These are phyloP conservation scores for Pachydiplax longipennis DNA, from an alignment of 2,888 invertebrate genomes.

Conservation along the genomic window DNA sequence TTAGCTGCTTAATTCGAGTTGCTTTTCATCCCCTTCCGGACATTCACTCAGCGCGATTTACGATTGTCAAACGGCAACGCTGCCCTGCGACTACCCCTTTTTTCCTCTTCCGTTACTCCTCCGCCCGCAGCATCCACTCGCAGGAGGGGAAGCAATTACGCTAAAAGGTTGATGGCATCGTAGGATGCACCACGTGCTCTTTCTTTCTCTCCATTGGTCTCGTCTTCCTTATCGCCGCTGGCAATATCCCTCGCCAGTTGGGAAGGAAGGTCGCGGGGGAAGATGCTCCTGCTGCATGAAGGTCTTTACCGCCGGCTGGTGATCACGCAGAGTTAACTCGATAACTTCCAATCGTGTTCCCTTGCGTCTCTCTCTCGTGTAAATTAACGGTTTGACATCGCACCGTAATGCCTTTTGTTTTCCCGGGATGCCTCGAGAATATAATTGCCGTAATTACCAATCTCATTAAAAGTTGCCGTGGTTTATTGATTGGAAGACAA, in stretches of 20 bases:
- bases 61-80: too few relatives aligned
- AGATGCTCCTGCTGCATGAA: background rate
- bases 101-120: background rate
- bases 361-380: too few relatives aligned
- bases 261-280: background rate
- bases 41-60: too few relatives aligned
- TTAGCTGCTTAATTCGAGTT: too few relatives aligned
- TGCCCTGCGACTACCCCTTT: background rate
- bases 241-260: background rate
- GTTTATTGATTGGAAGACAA: too few relatives aligned
- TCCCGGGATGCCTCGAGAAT: too few relatives aligned
- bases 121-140: background rate
- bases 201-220: background rate
- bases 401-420: too few relatives aligned
- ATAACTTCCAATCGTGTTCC: background rate
- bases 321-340: background rate
- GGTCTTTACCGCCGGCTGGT: background rate
- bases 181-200: background rate
- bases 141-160: slow-evolving; percentile 19
- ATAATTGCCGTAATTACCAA: too few relatives aligned
- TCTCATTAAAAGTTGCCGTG: too few relatives aligned
- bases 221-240: background rate
- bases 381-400: too few relatives aligned
- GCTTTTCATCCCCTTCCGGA: too few relatives aligned
- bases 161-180: slow-evolving; percentile 32